phyloP scores from a whole-genome alignment of 2,888 invertebrate genomes.

The Steinernema carpocapsae region DNA sequence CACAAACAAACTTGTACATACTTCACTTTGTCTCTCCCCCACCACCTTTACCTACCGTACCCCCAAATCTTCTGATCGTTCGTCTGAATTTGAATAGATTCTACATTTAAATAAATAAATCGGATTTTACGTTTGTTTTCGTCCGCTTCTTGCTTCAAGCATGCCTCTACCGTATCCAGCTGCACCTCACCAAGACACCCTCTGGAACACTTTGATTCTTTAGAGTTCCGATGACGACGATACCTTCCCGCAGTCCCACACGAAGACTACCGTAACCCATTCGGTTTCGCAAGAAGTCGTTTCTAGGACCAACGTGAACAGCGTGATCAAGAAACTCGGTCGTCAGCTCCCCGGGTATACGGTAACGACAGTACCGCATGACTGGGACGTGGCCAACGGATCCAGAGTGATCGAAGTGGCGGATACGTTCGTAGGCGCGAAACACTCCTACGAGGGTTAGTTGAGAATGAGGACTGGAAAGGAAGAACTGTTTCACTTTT shows the following conservation, averaged over 20 bases:
- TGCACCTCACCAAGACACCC: background rate
- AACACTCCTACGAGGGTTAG: conserved; percentile 36
- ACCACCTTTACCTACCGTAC: conserved; percentile 6
- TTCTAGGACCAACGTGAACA: conserved; percentile 9
- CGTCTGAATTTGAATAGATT: conserved; percentile 27
- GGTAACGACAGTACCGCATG: conserved; percentile 65
- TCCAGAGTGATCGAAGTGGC: conserved; percentile 69
- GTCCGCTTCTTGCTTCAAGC: background rate
- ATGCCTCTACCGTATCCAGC: conserved; percentile 24
- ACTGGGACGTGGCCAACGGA: conserved; percentile 62
- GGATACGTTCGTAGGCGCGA: conserved; percentile 65
- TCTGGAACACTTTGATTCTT: background rate
- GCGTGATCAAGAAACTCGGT: background rate
- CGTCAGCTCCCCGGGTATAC: conserved; percentile 64
- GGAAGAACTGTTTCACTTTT: background rate
- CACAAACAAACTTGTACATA: conserved; percentile 20
- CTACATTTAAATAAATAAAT: conserved; percentile 23
- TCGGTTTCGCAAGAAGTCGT: conserved; percentile 5
- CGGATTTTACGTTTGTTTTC: background rate
- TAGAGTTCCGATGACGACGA: conserved; percentile 28
- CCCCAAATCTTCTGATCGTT: background rate
- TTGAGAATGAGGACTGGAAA: background rate
- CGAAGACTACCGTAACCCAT: conserved; percentile 3
- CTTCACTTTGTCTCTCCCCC: background rate
- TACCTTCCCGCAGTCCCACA: background rate